Base-by-base conservation (phyloP, 2,888 invertebrate species). In the Drosophila birchii region DNA sequence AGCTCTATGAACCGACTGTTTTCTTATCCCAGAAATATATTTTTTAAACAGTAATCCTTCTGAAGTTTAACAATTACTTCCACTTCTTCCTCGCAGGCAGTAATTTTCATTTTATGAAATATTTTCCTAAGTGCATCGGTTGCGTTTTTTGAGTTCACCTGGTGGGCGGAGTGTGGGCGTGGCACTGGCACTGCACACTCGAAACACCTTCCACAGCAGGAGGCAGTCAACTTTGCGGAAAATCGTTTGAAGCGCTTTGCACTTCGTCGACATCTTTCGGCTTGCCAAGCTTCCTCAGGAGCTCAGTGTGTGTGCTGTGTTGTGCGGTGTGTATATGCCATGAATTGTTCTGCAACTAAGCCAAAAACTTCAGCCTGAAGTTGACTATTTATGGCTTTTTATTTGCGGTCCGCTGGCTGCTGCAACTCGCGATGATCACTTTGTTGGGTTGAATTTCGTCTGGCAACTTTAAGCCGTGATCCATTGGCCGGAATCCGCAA, bases 191-290 rank as follows among this genome's bases (percentile, higher is more conserved):
- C 63, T 72, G 78, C 78, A 67, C 73, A 79, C 79, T 72, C 70
- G 57, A 76, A 85, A 76, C 84, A 85, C 84, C 84, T 85, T 85
- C 89, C 89, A 85, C 78, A 89, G 85, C 88, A 86, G 77, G 75
- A 86, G 76, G 85, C 84, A 86, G 88, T 82, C 84, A 86, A 87
- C 86, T 86, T 86, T 84, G 86, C 88, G 87, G 86, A 86, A 86
- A 86, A 86, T 86, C 87, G 86, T 87, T 86, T 87, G 86, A 86
- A 86, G 79, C 87, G 84, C 86, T 87, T 86, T 86, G 80, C 87
- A 86, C 87, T 86, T 87, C 84, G 82, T 85, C 88, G 85, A 86
- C 85, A 88, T 80, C 81, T 88, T 81, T 78, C 76, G 75, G 69
- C 78, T 73, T 69, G 47, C 67, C 64, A 45, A 78, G 73, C 78